Conservation (phyloP, 1,140 invertebrate genomes). For the Monomorium pharaonis region DNA sequence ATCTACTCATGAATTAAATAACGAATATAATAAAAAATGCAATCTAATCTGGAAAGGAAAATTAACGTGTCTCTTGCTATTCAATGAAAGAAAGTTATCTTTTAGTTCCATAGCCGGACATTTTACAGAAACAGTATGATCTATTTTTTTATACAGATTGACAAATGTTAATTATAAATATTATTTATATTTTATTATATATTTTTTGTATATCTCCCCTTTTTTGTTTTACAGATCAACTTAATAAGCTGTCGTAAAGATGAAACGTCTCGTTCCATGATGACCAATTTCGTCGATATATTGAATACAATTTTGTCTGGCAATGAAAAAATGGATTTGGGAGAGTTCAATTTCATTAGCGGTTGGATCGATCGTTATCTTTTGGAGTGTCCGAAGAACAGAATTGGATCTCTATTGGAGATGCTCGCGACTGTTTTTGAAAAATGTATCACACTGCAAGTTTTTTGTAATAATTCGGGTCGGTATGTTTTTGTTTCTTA, state of each 20-base stretch:
- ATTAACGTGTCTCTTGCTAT: conserved; percentile 79
- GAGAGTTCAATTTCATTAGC: conserved; percentile 80
- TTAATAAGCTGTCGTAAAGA: conserved; percentile 78
- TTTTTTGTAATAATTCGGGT: conserved; percentile 55
- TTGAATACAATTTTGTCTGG: conserved; percentile 77
- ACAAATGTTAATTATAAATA: background rate
- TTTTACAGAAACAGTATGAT: conserved; percentile 71
- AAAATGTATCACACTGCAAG: conserved; percentile 69
- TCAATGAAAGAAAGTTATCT: conserved; percentile 75
- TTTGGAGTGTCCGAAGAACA: conserved; percentile 76
- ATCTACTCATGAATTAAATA: conserved; percentile 67
- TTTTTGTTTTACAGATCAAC: conserved; percentile 73
- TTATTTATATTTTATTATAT: background rate
- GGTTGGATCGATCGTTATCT: conserved; percentile 83
- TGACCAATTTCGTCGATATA: conserved; percentile 81
- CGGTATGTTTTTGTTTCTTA: conserved; percentile 10
- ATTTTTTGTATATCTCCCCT: background rate
- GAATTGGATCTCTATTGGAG: conserved; percentile 71
- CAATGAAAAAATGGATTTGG: conserved; percentile 75
- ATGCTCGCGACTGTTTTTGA: conserved; percentile 75
- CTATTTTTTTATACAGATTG: conserved; percentile 2
- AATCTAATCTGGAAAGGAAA: conserved; percentile 82
- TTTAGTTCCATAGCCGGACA: conserved; percentile 71
- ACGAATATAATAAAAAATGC: conserved; percentile 71
- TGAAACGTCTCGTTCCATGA: conserved; percentile 77